Percentiles rank a stretch among this genome's conserved stretches.
Conservation (phyloP, 2,888 invertebrate species). For the Drosophila cracens region DNA sequence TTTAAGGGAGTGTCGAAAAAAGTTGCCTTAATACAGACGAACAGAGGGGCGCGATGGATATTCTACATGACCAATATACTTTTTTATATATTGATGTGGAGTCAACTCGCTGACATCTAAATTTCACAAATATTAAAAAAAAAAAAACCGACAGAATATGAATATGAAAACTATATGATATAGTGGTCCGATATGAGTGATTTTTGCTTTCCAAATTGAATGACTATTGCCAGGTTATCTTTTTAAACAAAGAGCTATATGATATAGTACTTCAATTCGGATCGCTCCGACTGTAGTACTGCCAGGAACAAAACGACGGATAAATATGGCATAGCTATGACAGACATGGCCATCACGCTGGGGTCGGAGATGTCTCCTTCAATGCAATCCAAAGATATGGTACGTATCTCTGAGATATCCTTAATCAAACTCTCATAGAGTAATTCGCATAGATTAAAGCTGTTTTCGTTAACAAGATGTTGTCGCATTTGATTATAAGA, state of each 20-base stretch:
- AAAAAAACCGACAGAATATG: no score
- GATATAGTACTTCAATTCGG: background rate
- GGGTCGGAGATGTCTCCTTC: background rate
- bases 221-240: no score
- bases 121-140: no score
- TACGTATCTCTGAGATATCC: background rate
- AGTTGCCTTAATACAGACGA: no score
- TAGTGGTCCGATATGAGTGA: no score
- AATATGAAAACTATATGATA: no score
- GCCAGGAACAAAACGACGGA: no score
- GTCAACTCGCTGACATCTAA: no score
- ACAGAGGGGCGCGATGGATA: background rate
- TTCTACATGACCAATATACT: background rate
- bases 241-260: no score
- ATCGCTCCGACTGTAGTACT: background rate
- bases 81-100: background rate
- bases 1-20: background rate
- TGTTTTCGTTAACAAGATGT: constrained; percentile 43
- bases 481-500: constrained; percentile 49
- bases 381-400: background rate
- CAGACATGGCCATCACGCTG: background rate
- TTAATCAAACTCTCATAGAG: constrained; percentile 22
- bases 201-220: no score
- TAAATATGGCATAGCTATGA: background rate
- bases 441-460: constrained; percentile 51